Conservation (phyloP, 2,113 vertebrate species). For the Genyomyrus donnyi region DNA sequence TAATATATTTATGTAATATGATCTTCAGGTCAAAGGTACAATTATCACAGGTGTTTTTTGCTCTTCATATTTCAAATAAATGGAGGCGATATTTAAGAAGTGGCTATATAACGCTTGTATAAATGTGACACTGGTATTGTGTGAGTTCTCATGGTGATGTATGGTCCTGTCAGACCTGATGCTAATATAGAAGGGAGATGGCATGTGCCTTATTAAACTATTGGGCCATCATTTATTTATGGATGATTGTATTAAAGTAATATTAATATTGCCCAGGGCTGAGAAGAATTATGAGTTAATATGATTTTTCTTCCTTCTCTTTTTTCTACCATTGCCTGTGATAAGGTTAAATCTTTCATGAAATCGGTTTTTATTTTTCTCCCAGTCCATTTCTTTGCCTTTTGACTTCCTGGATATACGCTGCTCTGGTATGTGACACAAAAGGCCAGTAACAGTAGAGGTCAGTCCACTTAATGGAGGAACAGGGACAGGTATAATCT, state of each 20-base stretch:
- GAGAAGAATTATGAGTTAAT: conserved; percentile 59
- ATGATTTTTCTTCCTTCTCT: conserved; percentile 50
- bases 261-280: conserved; percentile 70
- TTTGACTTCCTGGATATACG: conserved; percentile 30
- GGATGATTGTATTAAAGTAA: conserved; percentile 63
- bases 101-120: neutral
- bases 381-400: conserved; percentile 6
- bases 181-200: conserved; percentile 40
- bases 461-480: neutral
- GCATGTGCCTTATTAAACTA: conserved; percentile 58
- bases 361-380: conserved; percentile 31
- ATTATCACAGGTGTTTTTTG: neutral
- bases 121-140: neutral
- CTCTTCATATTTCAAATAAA: conserved; percentile 1
- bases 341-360: conserved; percentile 39
- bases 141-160: conserved; percentile 35
- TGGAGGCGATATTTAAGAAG: conserved; percentile 3
- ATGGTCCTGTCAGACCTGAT: conserved; percentile 34
- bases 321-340: conserved; percentile 29
- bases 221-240: conserved; percentile 67
- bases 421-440: neutral
- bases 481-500: neutral
- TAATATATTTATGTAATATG: neutral
- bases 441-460: neutral
- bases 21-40: neutral